These are phyloP conservation scores for Argynnis bischoffii DNA, from an alignment of 2,888 invertebrate species.

Conservation along the genomic window DNA sequence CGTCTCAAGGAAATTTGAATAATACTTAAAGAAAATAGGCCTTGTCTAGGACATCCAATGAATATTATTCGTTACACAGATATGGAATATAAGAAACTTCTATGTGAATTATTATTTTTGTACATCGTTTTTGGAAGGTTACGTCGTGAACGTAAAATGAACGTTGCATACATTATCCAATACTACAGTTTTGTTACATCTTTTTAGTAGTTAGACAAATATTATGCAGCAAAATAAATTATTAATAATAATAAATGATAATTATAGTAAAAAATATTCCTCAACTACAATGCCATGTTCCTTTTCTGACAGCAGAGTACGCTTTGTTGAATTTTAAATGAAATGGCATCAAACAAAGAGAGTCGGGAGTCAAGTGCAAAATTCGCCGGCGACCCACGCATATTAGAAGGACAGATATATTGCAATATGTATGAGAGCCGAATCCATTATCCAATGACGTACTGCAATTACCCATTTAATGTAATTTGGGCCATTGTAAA, in stretches of 20 bases:
- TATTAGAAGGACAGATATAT: constrained; percentile 63
- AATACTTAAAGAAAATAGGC: constrained; percentile 34
- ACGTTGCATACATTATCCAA: too few relatives aligned
- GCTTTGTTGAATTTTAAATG: constrained; percentile 68
- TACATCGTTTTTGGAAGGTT: too few relatives aligned
- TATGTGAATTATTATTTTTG: too few relatives aligned
- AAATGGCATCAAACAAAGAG: constrained; percentile 69
- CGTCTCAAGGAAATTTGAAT: constrained; percentile 45
- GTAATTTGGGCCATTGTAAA: constrained; percentile 79
- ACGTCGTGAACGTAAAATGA: too few relatives aligned
- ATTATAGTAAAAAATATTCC: constrained; percentile 36
- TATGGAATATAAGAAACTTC: too few relatives aligned
- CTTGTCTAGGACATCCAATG: background rate
- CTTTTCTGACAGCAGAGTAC: constrained; percentile 65
- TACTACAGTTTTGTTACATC: too few relatives aligned
- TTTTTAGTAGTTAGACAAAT: too few relatives aligned
- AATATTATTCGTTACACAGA: background rate
- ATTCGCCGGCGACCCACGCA: constrained; percentile 69
- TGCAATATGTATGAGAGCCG: constrained; percentile 71
- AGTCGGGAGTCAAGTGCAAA: constrained; percentile 71
- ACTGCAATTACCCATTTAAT: constrained; percentile 81
- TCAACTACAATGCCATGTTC: constrained; percentile 63
- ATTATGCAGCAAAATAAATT: background rate
- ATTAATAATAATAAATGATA: background rate
- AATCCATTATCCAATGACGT: constrained; percentile 82